Evolutionary conservation across 2,113 vertebrate genomes (phyloP), one percentile per base, ranked within the genome.

Genomic region (Tychaedon coryphoeus): DNA sequence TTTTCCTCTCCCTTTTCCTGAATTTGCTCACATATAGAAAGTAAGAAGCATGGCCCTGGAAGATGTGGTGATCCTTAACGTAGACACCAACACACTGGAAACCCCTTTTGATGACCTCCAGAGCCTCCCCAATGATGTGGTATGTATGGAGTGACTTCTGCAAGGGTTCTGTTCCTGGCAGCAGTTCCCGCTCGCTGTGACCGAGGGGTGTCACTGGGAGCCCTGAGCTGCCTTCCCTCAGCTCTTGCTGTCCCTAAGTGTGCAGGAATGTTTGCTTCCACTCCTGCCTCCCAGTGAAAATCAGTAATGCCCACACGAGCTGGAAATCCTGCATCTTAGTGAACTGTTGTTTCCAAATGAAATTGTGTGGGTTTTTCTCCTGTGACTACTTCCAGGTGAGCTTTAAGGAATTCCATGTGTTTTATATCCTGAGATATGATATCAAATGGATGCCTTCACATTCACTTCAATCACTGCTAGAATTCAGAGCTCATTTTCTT

Each of bases 51-150:
- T 99, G 99, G 98, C 98, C 95, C 95, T 98, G 95, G 98, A 98
- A 89, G 98, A 98, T 50, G 98, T 98, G 5, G 98, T 98, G 86
- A 97, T 99, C 95, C 97, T 99, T n/a, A 99, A 99, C 3, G 99
- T 99, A 42, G 99, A 99, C 98, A 99, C 99, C 57, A 99, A 99
- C 97, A 99, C 99, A 24, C 96, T 99, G 97, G 99, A 99, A 97
- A 99, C 98, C 1, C 99, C 99, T 23, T 99, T 99, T 86, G 98
- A 99, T 74, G 99, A 99, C 96, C 99, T 99, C 33, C 99, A 99
- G 96, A 99, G 98, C 94, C 98, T 99, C 66, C 99, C 99, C 53
- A 99, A 98, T 34, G 99, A 99, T 24, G 99, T 99, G 98, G 99
- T 99, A 66, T 57, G 98, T 98, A 93, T 47, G 50, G 53, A 60